Conservation (phyloP, 30 jellyfish, hydroid and myxozoan species). For the Haliclystus octoradiatus region DNA sequence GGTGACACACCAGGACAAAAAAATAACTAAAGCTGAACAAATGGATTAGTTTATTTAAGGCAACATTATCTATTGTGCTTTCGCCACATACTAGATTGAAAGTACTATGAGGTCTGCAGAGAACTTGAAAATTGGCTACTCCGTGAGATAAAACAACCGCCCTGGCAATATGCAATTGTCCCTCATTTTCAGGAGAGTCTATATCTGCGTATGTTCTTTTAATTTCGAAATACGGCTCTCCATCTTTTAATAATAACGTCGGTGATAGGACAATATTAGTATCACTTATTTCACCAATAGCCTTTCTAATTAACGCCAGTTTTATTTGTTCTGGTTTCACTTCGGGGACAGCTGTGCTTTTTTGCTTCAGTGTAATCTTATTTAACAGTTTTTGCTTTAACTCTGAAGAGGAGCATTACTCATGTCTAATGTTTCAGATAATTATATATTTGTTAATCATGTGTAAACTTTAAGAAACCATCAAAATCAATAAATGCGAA, state of each 20-base stretch:
- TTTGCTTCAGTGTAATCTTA: too few relatives aligned
- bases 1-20: not conserved
- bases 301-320: too few relatives aligned
- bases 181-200: not conserved
- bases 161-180: not conserved
- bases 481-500: too few relatives aligned
- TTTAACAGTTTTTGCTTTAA: too few relatives aligned
- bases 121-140: not conserved
- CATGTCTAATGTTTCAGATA: too few relatives aligned
- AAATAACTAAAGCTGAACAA: slow-evolving; percentile 12
- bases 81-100: not conserved
- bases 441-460: too few relatives aligned
- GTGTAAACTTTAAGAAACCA: too few relatives aligned
- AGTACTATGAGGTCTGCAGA: not conserved
- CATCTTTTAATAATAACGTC: slow-evolving; percentile 6
- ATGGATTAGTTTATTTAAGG: not conserved
- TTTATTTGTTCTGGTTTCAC: too few relatives aligned
- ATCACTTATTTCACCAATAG: too few relatives aligned
- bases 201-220: slow-evolving; percentile 1
- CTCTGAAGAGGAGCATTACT: too few relatives aligned
- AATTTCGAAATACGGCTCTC: slow-evolving; percentile 6
- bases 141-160: not conserved
- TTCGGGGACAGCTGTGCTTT: too few relatives aligned
- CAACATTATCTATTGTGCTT: not conserved
- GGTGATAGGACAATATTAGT: too few relatives aligned